Conservation (phyloP, 2,113 vertebrate species). For the Sylvietta virens region DNA sequence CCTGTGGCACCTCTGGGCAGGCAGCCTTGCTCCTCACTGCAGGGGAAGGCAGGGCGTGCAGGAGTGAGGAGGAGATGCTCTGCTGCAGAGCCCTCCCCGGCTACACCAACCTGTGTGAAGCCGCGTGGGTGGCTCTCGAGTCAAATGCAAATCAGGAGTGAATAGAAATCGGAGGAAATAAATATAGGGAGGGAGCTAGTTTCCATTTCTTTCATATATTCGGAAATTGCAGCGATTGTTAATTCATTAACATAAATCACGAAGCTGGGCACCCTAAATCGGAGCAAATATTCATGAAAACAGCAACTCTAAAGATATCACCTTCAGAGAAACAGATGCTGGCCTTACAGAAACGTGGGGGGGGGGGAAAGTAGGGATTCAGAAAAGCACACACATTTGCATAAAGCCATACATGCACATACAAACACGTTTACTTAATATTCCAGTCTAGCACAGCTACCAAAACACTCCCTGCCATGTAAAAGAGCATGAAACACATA, state of each 20-base stretch:
- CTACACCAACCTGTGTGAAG: not conserved
- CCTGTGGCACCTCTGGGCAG: not conserved
- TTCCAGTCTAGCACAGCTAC: not conserved
- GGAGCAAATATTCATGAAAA: not conserved
- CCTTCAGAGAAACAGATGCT: not conserved
- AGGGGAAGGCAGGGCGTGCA: not conserved
- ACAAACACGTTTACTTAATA: not conserved
- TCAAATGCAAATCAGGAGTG: not conserved
- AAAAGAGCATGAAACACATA: not conserved
- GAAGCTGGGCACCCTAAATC: not conserved
- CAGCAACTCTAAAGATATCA: not conserved
- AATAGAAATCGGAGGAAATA: not conserved
- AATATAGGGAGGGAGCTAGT: not conserved
- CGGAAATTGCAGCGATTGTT: not conserved
- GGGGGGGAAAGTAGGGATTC: accelerated
- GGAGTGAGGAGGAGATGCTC: not conserved
- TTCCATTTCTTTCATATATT: not conserved
- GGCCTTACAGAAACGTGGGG: not conserved
- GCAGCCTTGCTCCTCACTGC: not conserved
- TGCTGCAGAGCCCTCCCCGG: not conserved
- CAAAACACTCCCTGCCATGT: not conserved
- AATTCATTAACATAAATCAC: not conserved
- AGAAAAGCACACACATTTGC: not conserved
- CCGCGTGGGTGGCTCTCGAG: not conserved
- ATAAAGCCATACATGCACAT: not conserved